Evolutionary conservation across 2,113 vertebrate genomes (phyloP).

Genomic region (Damaliscus lunatus): DNA sequence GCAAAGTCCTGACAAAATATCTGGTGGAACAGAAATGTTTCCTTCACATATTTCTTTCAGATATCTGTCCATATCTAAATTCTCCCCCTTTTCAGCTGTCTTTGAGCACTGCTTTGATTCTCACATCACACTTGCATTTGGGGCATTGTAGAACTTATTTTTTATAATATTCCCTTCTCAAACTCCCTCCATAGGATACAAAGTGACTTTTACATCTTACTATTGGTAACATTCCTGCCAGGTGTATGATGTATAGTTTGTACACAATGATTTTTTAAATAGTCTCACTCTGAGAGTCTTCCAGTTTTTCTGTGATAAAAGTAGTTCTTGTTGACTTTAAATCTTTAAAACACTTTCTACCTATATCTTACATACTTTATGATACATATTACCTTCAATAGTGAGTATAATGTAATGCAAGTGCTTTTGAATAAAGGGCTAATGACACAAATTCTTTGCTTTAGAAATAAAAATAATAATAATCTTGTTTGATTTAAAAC

Average conservation of each 20-base stretch:
- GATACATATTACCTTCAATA: background rate
- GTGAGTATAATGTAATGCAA: background rate
- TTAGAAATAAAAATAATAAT: background rate
- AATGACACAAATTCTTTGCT: background rate
- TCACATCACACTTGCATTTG: background rate
- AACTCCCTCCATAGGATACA: background rate
- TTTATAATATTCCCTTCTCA: background rate
- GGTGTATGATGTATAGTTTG: fast-evolving
- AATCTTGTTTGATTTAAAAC: background rate
- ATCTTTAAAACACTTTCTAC: background rate
- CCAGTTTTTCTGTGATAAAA: background rate
- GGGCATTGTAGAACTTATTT: background rate
- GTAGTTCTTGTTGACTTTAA: background rate
- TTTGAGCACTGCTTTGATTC: background rate
- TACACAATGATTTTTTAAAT: background rate
- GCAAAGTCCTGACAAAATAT: background rate
- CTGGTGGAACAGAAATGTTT: background rate
- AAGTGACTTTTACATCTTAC: background rate
- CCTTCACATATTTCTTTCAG: background rate
- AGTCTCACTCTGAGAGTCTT: background rate
- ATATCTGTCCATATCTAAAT: background rate
- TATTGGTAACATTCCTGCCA: background rate
- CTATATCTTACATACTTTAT: background rate
- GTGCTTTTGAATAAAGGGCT: background rate
- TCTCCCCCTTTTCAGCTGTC: background rate